Conservation (phyloP, 2,888 invertebrate genomes). For the Tryphoninae sp. region DNA sequence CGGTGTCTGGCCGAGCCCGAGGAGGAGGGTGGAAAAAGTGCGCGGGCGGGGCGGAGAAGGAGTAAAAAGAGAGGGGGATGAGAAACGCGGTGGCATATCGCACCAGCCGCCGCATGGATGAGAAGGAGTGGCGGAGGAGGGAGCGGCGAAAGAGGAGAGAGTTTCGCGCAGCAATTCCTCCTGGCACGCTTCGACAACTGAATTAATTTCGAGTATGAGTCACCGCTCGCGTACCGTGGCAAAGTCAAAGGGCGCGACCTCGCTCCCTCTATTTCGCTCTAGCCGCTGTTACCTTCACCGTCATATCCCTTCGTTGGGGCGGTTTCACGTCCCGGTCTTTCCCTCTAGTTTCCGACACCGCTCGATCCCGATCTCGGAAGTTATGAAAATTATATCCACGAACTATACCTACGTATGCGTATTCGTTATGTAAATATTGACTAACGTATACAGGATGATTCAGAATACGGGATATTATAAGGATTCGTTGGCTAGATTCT, state of each 20-base stretch:
- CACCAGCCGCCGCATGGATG: conserved; percentile 23
- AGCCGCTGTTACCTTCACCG: conserved; percentile 25
- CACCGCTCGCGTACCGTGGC: conserved; percentile 46
- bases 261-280: conserved; percentile 27
- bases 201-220: conserved; percentile 63
- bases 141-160: conserved; percentile 54
- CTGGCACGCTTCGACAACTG: conserved; percentile 65
- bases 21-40: conserved; percentile 35
- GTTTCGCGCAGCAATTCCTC: conserved; percentile 54
- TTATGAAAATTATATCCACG: conserved; percentile 68
- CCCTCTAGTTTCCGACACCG: not conserved
- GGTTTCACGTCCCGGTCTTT: not conserved
- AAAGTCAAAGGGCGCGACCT: conserved; percentile 61
- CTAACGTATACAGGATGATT: no score
- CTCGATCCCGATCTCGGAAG: conserved; percentile 1
- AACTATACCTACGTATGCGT: not conserved
- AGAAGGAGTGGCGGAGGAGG: conserved; percentile 12
- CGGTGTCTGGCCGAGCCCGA: conserved; percentile 9
- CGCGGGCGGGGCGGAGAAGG: conserved; percentile 43
- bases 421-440: no score
- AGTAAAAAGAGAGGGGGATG: conserved; percentile 12
- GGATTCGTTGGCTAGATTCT: not conserved
- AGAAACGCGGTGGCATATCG: conserved; percentile 6
- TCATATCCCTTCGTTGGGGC: conserved; percentile 3
- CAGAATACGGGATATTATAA: not conserved